phyloP scores from a whole-genome alignment of 2,888 invertebrate genomes.

The Ophioninae sp. region DNA sequence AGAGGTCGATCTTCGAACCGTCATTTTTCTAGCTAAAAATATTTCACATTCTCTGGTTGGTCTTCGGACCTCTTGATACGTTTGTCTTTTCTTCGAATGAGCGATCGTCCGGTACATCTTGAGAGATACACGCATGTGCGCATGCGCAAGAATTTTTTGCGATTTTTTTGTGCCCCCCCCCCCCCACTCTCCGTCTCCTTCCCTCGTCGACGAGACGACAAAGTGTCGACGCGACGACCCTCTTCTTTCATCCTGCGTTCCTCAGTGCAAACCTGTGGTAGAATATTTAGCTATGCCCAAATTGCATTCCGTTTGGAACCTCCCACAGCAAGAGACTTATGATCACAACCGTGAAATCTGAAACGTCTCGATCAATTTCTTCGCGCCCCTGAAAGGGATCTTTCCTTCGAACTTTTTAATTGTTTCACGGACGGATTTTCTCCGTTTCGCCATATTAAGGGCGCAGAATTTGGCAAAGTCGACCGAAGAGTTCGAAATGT shows the following conservation, averaged over 20 bases:
- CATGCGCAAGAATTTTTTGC: constrained; percentile 18
- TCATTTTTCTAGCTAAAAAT: constrained; percentile 53
- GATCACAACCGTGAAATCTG: not conserved
- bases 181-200: no score
- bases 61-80: not conserved
- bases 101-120: constrained; percentile 23
- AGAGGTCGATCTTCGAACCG: constrained; percentile 38
- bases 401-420: not conserved
- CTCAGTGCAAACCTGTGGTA: not conserved
- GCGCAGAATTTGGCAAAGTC: not conserved
- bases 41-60: constrained; percentile 36
- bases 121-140: constrained; percentile 29
- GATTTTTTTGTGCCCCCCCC: constrained; percentile 61
- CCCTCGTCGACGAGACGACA: constrained; percentile 66
- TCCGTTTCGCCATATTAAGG: not conserved
- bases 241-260: constrained; percentile 60
- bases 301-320: constrained; percentile 6
- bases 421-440: not conserved
- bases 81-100: constrained; percentile 49
- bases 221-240: constrained; percentile 70
- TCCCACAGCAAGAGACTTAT: not conserved
- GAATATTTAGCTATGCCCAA: not conserved
- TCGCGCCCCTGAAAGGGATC: not conserved
- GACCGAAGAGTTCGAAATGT: no score
- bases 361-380: constrained; percentile 5